A percentile compares a stretch with the other conserved stretches of the same genome.
Conservation (phyloP, 2,113 vertebrate species). For the Pseudorectes ferrugineus region DNA sequence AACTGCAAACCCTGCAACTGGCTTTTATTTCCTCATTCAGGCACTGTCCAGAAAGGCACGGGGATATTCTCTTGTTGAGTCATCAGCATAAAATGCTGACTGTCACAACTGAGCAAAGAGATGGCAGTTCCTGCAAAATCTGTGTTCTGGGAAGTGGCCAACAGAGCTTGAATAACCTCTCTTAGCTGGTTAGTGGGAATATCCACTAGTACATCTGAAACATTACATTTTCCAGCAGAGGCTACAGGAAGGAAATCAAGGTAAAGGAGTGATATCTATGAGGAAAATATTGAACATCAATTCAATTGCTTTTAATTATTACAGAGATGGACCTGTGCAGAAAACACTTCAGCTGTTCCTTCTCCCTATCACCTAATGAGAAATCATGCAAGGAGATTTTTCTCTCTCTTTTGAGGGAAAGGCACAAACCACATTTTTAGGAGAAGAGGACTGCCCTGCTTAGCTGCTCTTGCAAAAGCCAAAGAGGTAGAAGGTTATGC, state of each 20-base stretch:
- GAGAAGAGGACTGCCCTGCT: neutral
- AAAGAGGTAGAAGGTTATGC: neutral
- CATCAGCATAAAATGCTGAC: neutral
- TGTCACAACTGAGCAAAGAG: neutral
- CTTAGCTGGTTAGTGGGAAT: neutral
- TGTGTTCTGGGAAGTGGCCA: neutral
- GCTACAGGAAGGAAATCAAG: neutral
- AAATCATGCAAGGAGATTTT: neutral
- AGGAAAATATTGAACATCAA: neutral
- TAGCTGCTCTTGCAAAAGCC: neutral
- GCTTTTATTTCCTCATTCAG: neutral
- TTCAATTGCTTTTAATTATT: neutral
- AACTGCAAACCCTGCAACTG: neutral
- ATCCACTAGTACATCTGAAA: neutral
- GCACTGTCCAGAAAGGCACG: neutral
- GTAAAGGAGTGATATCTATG: neutral
- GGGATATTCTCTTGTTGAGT: neutral
- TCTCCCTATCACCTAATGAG: neutral
- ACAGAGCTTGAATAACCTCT: neutral
- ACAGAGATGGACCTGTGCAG: neutral
- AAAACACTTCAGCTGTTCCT: neutral
- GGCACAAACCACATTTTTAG: neutral
- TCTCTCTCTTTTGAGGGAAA: neutral
- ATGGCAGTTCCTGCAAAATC: neutral
- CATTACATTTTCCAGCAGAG: neutral